Evolutionary conservation across 2,888 invertebrate genomes (phyloP), one percentile per base, ranked within the genome.

Genomic region (Volucella inanis): DNA sequence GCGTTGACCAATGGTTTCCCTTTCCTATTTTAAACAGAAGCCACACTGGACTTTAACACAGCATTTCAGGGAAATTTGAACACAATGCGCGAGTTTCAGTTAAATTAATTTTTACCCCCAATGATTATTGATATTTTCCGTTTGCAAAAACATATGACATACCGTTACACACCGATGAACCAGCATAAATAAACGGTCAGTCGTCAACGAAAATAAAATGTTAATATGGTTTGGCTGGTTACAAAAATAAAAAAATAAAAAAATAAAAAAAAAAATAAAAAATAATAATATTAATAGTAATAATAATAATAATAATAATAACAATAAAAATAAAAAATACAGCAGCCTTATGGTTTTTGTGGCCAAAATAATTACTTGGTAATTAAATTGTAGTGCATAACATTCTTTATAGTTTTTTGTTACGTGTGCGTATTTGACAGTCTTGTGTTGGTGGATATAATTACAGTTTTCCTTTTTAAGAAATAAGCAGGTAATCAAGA

Each of bases 81-180:
- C 45, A 67, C 15, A 59, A 47, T 18, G 57, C 18, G 39, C 55
- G n/a, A 39, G 68, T n/a, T 55, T 39, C 11, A 50, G 72, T 72
- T 65, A 59, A 71, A 78, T 78, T 65, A 65, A 57, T 65, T 72
- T 79, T 62, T 79, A 71, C 52, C 41, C 65, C 8, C 14, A 18
- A 57, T 72, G 65, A 72, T 79, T 79, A 79, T 79, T 79, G 65
- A 61, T 59, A 79, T 72, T 72, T 65, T 71, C 39, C 65, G 65
- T 22, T 61, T 59, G 50, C 22, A 10, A 64, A 59, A 79, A 72
- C 71, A 79, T 72, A 72, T 78, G 78, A 78, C 77, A 78, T 11
- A 54, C 62, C 52, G 62, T 55, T 62, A 55, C 55, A 55, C 45
- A 61, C 65, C n/a, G 18, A 11, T n/a, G 18, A 11, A 18, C 62